Evolutionary conservation across 2,888 invertebrate genomes (phyloP), one percentile per base, ranked within the genome.

Genomic region (Exocentrus adspersus): DNA sequence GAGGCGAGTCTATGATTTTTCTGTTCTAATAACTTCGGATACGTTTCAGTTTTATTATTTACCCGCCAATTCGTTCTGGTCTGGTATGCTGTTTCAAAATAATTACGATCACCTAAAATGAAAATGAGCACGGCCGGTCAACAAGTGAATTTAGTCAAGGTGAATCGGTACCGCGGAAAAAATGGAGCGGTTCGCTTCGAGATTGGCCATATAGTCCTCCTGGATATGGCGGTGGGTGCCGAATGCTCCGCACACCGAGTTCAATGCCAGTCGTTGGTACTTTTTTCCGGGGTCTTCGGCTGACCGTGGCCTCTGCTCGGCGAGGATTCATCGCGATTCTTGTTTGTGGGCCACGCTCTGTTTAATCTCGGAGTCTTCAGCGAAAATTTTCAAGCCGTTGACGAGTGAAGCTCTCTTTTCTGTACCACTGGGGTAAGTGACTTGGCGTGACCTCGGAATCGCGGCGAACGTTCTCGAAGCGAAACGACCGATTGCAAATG

Each of bases 401-500:
- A 48, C 60, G 51, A 57, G 42, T 46, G 42, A 24, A 46, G 58
- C 48, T 57, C 72, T 71, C 72, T 77, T 82, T 80, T 81, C 79
- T 83, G 81, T 81, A 80, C 80, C 80, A 81, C 72, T 83, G 86
- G 86, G 88, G 88, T 88, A 88, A 87, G 86, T 88, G 88, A 88
- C 88, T 88, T 82, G 79, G 75, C 78, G 80, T 88, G 88, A 88
- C 88, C 88, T 81, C 82, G 80, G 76, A 79, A 76, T 75, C 73
- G 71, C 72, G 76, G 77, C 78, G 78, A 75, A 77, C 73, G 73
- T 69, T 68, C 72, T 71, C 76, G 77, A 76, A 65, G 65, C 70
- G 69, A 73, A 76, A 75, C 70, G 70, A 70, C 71, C 67, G 69
- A 63, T 71, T 62, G 53, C 59, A 52, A 61, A 52, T 56, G 67